A percentile compares a stretch with the other conserved stretches of the same genome.
phyloP scores from a whole-genome alignment of 2,888 invertebrate genomes.

The Mantis religiosa region DNA sequence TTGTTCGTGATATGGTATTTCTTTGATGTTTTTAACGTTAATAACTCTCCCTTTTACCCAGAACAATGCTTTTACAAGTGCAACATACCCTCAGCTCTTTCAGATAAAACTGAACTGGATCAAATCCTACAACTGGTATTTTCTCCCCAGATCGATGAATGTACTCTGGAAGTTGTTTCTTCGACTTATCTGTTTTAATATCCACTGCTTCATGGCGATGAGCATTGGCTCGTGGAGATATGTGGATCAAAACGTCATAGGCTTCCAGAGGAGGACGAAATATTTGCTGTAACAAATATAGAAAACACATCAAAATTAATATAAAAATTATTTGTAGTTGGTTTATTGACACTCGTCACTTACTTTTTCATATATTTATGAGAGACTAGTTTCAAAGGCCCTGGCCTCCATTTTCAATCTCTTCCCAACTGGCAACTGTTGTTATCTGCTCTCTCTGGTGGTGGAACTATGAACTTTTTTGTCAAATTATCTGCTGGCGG shows the following conservation, averaged over 20 bases:
- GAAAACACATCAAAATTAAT: background rate
- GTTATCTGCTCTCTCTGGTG: no score
- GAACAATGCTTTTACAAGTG: background rate
- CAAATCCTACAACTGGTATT: conserved; percentile 71
- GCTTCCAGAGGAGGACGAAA: conserved; percentile 63
- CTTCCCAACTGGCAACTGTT: no score
- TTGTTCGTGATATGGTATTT: no score
- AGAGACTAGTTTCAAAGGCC: no score
- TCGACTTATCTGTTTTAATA: conserved; percentile 29
- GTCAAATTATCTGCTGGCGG: no score
- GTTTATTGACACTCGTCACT: no score
- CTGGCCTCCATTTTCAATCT: no score
- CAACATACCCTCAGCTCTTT: conserved; percentile 65
- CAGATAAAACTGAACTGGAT: conserved; percentile 69
- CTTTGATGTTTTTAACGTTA: no score
- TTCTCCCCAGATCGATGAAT: conserved; percentile 41
- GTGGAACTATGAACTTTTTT: no score
- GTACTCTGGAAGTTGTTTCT: conserved; percentile 38
- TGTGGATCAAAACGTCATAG: conserved; percentile 71
- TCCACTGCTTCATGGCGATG: conserved; percentile 49
- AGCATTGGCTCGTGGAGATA: conserved; percentile 50
- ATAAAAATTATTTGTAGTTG: no score
- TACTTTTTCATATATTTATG: no score
- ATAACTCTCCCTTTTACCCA: no score
- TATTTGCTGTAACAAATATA: conserved; percentile 45